Conservation (phyloP, 1,140 invertebrate genomes). For the Tetragonula clypearis region DNA sequence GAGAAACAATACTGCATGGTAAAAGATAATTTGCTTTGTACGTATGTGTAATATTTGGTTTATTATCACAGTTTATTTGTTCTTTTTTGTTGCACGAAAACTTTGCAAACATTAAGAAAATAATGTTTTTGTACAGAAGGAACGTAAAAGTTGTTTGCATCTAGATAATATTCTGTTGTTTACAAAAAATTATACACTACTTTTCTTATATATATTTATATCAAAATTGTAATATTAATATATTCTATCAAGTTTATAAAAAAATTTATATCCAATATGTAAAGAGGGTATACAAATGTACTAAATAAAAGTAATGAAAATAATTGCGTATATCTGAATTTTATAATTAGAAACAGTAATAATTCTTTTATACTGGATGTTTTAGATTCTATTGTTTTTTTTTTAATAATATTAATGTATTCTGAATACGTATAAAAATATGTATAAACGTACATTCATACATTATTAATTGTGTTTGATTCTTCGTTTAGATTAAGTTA, state of each 20-base stretch:
- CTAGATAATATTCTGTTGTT: neutral
- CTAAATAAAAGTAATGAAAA: no score
- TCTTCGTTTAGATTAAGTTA: no score
- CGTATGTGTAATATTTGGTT: neutral
- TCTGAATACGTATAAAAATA: no score
- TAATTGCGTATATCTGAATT: neutral
- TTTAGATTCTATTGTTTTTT: neutral
- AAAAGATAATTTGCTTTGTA: neutral
- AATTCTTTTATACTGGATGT: neutral
- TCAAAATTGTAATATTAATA: neutral
- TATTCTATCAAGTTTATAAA: neutral
- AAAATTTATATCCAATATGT: neutral
- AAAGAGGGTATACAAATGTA: neutral
- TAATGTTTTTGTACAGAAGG: neutral
- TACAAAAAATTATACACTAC: neutral
- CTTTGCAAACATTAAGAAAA: neutral
- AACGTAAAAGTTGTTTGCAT: neutral
- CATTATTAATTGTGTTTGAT: no score
- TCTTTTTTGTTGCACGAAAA: neutral
- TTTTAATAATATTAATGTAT: no score
- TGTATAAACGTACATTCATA: no score
- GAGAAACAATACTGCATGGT: neutral
- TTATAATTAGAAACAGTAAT: neutral
- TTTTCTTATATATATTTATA: neutral
- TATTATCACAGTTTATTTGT: neutral